Conservation (phyloP, 1,140 invertebrate species). For the Campoletis sonorensis region DNA sequence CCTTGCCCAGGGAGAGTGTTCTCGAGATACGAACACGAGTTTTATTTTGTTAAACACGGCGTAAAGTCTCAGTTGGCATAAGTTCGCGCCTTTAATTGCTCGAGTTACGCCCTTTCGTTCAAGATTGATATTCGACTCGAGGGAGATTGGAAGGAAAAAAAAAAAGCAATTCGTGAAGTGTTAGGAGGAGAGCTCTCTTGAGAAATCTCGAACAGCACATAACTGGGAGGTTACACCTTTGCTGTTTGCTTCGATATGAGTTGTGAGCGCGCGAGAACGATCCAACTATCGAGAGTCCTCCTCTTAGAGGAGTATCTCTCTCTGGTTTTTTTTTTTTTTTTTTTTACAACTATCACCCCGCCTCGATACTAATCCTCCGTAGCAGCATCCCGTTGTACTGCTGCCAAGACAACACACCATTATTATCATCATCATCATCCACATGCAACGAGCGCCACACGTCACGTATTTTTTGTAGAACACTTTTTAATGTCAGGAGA, state of each 20-base stretch:
- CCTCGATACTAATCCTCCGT: slow-evolving; percentile 42
- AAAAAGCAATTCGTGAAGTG: slow-evolving; percentile 6
- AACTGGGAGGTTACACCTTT: slow-evolving; percentile 62
- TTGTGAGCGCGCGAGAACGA: slow-evolving; percentile 20
- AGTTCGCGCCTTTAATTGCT: neutral
- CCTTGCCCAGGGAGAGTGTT: neutral
- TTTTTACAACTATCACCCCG: slow-evolving; percentile 50
- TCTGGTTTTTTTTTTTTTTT: neutral
- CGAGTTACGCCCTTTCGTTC: neutral
- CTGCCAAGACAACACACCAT: neutral
- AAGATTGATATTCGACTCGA: too few relatives aligned
- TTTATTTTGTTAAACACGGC: neutral
- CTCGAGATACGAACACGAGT: slow-evolving; percentile 42
- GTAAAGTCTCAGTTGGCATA: neutral
- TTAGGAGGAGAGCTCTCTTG: slow-evolving; percentile 51
- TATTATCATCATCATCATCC: slow-evolving; percentile 41
- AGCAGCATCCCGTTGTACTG: neutral
- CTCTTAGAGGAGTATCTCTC: slow-evolving; percentile 5
- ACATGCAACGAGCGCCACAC: slow-evolving; percentile 45
- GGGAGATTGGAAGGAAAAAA: neutral
- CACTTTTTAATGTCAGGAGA: slow-evolving; percentile 61
- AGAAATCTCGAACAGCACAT: slow-evolving; percentile 53
- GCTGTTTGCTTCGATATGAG: slow-evolving; percentile 29
- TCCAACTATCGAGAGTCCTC: neutral
- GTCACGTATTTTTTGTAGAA: slow-evolving; percentile 47